Evolutionary conservation across 2,113 vertebrate genomes (phyloP).

Genomic region (Erythrolamprus reginae): DNA sequence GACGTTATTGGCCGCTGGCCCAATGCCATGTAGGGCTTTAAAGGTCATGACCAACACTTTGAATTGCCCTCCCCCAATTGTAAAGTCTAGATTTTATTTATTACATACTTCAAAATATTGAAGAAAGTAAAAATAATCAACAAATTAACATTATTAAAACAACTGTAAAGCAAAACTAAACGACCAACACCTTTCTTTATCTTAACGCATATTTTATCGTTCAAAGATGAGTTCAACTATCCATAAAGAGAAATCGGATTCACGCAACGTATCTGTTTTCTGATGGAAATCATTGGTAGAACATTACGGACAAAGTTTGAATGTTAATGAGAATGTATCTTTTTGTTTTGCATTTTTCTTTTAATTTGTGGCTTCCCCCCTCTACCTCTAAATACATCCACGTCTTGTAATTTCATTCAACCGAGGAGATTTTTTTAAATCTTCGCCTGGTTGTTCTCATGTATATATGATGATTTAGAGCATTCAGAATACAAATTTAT

Average conservation of each 20-base stretch:
- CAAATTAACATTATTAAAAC: too few species aligned
- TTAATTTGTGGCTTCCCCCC: conserved; percentile 14
- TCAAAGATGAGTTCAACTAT: not conserved
- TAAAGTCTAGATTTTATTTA: too few species aligned
- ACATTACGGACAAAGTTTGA: conserved; percentile 18
- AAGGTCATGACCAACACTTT: too few species aligned
- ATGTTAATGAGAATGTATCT: conserved; percentile 17
- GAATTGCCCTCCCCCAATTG: too few species aligned
- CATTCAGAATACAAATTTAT: conserved; percentile 63
- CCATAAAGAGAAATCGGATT: not conserved
- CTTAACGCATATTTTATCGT: too few species aligned
- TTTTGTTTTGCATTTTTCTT: conserved; percentile 48
- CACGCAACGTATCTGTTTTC: conserved; percentile 9
- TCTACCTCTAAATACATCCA: not conserved
- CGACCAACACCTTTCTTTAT: too few species aligned
- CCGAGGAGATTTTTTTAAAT: conserved; percentile 49
- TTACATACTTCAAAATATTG: too few species aligned
- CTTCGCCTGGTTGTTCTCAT: conserved; percentile 46
- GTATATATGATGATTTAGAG: conserved; percentile 56
- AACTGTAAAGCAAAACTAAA: too few species aligned
- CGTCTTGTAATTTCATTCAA: conserved; percentile 37
- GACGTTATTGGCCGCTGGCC: too few species aligned
- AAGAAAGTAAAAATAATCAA: too few species aligned
- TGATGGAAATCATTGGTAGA: conserved; percentile 30
- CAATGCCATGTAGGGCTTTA: too few species aligned